Percentiles rank a stretch among this genome's conserved stretches.
Evolutionary conservation across 2,113 vertebrate species (phyloP).

Genomic region (Mionectes macconnelli): DNA sequence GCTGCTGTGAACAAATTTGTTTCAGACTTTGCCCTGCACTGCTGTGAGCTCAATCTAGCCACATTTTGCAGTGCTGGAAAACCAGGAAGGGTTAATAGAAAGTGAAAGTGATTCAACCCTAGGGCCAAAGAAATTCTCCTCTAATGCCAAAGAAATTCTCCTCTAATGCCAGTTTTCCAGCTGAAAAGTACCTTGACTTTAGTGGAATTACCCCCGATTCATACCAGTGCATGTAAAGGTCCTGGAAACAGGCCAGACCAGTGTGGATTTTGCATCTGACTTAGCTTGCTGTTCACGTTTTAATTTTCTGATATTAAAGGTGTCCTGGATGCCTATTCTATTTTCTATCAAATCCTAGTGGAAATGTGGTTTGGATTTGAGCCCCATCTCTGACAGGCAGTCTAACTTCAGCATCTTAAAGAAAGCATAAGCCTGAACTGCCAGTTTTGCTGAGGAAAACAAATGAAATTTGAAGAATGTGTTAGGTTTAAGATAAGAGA

Average conservation of each 20-base stretch:
- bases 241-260: background rate
- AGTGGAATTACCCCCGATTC: slow-evolving; percentile 3
- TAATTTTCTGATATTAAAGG: background rate
- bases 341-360: slow-evolving; percentile 9
- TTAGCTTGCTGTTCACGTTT: background rate
- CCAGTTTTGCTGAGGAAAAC: background rate
- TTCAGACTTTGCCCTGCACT: background rate
- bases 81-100: background rate
- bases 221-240: background rate
- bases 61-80: background rate
- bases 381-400: background rate
- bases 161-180: slow-evolving; percentile 13
- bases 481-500: background rate
- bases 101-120: slow-evolving; percentile 13
- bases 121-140: background rate
- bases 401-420: background rate
- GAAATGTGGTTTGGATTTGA: background rate
- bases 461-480: slow-evolving; percentile 9
- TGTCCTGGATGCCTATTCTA: background rate
- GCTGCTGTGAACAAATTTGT: background rate
- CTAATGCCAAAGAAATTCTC: slow-evolving; percentile 7
- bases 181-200: background rate
- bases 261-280: background rate
- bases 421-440: background rate
- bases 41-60: background rate